A percentile compares a stretch with the other conserved stretches of the same genome.
phyloP scores from a whole-genome alignment of 1,140 invertebrate genomes.

The Holotrichia oblita region DNA sequence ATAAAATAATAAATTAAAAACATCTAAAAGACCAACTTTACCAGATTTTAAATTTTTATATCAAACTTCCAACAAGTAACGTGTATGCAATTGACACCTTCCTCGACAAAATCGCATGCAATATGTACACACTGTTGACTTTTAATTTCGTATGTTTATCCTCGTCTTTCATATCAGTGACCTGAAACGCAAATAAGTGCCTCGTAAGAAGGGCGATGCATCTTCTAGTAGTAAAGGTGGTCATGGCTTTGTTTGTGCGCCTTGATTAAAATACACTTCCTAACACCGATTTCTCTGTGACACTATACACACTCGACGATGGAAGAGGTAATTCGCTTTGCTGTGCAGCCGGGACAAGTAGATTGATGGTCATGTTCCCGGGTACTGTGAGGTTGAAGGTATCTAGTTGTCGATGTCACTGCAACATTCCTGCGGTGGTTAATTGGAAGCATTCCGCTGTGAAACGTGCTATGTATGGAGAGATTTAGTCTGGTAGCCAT shows the following conservation, averaged over 20 bases:
- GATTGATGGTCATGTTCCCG: constrained; percentile 27
- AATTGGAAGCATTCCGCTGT: constrained; percentile 20
- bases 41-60: too few species aligned
- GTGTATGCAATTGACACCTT: not conserved
- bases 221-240: not conserved
- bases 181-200: not conserved
- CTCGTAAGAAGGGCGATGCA: not conserved
- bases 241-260: not conserved
- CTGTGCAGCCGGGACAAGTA: constrained; percentile 3
- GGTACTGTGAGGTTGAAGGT: constrained; percentile 1
- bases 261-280: constrained; percentile 21
- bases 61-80: too few species aligned
- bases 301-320: not conserved
- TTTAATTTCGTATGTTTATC: not conserved
- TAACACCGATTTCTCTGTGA: not conserved
- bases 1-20: too few species aligned
- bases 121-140: not conserved
- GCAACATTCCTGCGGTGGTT: constrained; percentile 28
- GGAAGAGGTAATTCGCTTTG: constrained; percentile 25
- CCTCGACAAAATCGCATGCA: not conserved
- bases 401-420: constrained; percentile 26
- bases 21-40: too few species aligned
- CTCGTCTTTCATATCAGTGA: not conserved
- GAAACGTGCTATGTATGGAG: not conserved
- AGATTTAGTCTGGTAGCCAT: not conserved